phyloP scores from a whole-genome alignment of 2,888 invertebrate genomes.

The Callimorpha dominula region DNA sequence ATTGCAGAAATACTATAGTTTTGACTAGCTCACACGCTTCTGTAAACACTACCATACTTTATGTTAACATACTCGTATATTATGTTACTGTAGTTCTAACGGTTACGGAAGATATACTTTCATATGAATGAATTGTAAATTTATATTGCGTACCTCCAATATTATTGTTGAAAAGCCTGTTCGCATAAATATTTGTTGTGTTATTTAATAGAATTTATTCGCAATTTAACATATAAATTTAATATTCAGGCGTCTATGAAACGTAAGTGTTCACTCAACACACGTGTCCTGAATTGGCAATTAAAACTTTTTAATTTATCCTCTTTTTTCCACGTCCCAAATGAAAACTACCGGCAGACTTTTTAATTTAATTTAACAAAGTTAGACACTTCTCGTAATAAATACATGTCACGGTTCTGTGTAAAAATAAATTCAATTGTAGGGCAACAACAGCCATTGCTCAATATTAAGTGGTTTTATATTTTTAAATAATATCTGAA shows the following conservation, averaged over 20 bases:
- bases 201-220: background rate
- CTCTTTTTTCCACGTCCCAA: conserved; percentile 32
- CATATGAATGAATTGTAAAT: no score
- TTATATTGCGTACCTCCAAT: no score
- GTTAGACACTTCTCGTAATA: conserved; percentile 19
- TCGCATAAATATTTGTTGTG: no score
- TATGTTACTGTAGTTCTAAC: no score
- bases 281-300: conserved; percentile 38
- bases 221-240: background rate
- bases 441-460: background rate
- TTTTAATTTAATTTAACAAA: conserved; percentile 37
- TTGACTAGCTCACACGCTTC: no score
- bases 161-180: no score
- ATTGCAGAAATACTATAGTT: no score
- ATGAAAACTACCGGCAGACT: conserved; percentile 37
- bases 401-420: conserved; percentile 10
- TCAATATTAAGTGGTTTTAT: background rate
- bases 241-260: background rate
- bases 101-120: no score
- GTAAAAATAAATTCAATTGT: conserved; percentile 9
- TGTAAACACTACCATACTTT: no score
- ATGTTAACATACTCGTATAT: no score
- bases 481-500: background rate
- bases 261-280: conserved; percentile 23
- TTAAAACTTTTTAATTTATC: conserved; percentile 48